Evolutionary conservation across 1,140 invertebrate genomes (phyloP), one percentile per base, ranked within the genome.

Genomic region (Scylla paramamosain): DNA sequence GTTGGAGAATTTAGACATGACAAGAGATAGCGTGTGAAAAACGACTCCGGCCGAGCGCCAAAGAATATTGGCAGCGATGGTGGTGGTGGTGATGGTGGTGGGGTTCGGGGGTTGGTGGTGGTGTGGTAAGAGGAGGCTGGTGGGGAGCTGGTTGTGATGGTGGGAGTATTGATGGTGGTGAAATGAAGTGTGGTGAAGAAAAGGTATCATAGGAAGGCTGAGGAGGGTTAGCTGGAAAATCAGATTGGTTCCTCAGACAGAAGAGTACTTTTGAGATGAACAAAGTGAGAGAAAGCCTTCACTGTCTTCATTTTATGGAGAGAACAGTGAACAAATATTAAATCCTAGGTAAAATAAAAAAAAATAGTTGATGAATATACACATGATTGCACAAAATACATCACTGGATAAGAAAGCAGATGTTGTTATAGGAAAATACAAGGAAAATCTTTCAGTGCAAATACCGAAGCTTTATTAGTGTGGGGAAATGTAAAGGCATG

Each of bases 1-100:
- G 86, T 88, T n/a, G 87, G 93, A 94, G 93, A 94, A 94, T 94
- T 94, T 90, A 88, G 93, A 94, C 93, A 88, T 28, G 93, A 90
- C 86, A 84, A 45, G 93, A 91, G 93, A 94, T 83, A 83, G 93
- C 84, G 93, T 46, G 67, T 94, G 93, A 94, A 84, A 94, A 94
- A 94, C 52, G 93, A 94, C 32, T 29, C 48, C 82, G 88, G 88
- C 77, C 28, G 67, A 48, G 89, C 28, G 67, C 88, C 93, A 77
- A 89, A 48, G 48, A 94, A 94, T 94, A 94, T 94, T 94, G 93
- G 93, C 88, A 94, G 87, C 46, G 90, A 0, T 88, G 92, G 39
- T 93, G 45, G 29, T 46, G 45, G 82, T n/a, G 45, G 46, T 48
- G 39, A 39, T 93, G 92, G 3, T 93, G 82, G 82, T 39, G 8